phyloP scores from a whole-genome alignment of 2,113 vertebrate species.

The Corvus hawaiiensis region DNA sequence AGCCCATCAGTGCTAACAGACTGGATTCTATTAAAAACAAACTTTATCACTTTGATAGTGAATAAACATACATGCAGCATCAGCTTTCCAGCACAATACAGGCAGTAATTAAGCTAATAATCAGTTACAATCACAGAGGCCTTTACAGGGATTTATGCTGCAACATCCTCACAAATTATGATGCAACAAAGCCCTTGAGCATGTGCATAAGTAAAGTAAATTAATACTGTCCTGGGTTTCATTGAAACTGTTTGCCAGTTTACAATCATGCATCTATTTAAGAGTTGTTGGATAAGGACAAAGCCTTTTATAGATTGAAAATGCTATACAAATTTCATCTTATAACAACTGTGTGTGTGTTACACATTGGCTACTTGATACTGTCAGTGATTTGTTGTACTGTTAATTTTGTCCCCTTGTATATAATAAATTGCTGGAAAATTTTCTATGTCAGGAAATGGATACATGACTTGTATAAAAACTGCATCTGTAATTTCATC shows the following conservation, averaged over 20 bases:
- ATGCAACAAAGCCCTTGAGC: slow-evolving; percentile 35
- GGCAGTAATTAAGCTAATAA: slow-evolving; percentile 17
- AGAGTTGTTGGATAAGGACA: neutral
- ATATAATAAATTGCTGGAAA: neutral
- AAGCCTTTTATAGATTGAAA: neutral
- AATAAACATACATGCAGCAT: neutral
- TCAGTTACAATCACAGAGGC: neutral
- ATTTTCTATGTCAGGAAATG: neutral
- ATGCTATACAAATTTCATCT: neutral
- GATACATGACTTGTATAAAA: neutral
- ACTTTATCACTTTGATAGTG: neutral
- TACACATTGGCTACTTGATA: neutral
- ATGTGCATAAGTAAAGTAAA: slow-evolving; percentile 5
- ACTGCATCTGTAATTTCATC: neutral
- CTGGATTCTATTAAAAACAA: neutral
- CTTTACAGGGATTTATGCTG: neutral
- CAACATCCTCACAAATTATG: neutral
- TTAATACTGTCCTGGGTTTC: slow-evolving; percentile 48
- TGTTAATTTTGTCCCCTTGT: neutral
- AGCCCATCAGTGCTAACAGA: neutral
- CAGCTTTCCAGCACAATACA: neutral
- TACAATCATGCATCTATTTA: neutral
- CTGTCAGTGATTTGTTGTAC: neutral
- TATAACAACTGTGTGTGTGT: neutral
- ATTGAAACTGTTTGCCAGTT: slow-evolving; percentile 43